These are phyloP conservation scores for Caenorhabditis remanei DNA, from an alignment of 1,140 invertebrate species.

Conservation along the genomic window DNA sequence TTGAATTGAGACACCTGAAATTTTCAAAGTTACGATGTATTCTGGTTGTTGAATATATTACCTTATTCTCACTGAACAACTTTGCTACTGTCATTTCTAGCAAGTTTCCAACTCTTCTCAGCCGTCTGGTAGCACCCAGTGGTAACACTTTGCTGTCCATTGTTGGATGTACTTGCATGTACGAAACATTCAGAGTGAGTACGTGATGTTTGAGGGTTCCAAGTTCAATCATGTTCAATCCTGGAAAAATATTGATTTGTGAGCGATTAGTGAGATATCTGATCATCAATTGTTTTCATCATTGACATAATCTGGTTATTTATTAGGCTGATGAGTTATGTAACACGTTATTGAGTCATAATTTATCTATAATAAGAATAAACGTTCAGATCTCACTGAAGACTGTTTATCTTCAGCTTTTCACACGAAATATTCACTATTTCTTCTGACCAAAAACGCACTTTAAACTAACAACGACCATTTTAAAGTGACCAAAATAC, in stretches of 20 bases:
- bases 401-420: too few species aligned
- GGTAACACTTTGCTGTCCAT: conserved; percentile 75
- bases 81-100: conserved; percentile 78
- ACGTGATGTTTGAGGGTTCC: conserved; percentile 76
- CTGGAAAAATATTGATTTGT: conserved; percentile 3
- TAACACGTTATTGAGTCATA: too few species aligned
- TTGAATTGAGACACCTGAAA: conserved; percentile 75
- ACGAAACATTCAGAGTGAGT: conserved; percentile 76
- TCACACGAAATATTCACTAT: too few species aligned
- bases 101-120: conserved; percentile 74
- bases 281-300: too few species aligned
- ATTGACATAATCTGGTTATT: too few species aligned
- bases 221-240: conserved; percentile 76
- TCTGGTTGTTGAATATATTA: neutral
- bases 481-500: too few species aligned
- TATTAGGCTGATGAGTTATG: too few species aligned
- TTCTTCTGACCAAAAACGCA: too few species aligned
- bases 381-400: too few species aligned
- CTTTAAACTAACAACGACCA: too few species aligned
- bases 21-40: neutral
- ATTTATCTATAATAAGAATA: too few species aligned
- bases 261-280: too few species aligned
- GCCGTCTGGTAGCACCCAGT: conserved; percentile 74
- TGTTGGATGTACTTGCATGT: conserved; percentile 77
- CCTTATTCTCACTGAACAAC: conserved; percentile 73